Evolutionary conservation across 2,888 invertebrate species (phyloP), one percentile per base, ranked within the genome.

Genomic region (Ormyrus rosae): DNA sequence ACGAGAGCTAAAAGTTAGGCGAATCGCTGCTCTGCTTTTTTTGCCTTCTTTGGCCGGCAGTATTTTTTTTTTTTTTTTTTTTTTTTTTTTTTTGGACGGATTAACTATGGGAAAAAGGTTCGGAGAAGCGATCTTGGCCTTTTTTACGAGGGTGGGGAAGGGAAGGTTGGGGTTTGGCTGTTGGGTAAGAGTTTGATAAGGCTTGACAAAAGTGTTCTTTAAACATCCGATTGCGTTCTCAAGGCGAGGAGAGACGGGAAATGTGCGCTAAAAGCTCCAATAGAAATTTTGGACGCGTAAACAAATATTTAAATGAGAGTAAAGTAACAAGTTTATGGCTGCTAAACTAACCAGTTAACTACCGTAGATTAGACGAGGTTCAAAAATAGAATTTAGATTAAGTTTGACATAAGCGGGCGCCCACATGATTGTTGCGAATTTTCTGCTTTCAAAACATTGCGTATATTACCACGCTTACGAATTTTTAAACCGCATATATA

Each of bases 341-440:
- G 34, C 34, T 34, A 34, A 34, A 34, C 0, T 34, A 34, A 34
- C 2, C 3, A 34, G 34, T 34, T 34, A 4, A 46, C 55, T 64
- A 46, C 11, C 45, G 68, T 8, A 77, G 69, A 77, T 76, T 76
- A 69, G 69, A 69, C 63, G 55, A 56, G 19, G 48, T 53, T 48
- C 56, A 73, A 73, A 73, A 73, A 73, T 56, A 73, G 64, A 55
- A 48, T 10, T 61, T 9, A 19, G 51, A 70, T 77, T 64, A 58
- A 50, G 56, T 70, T 63, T 50, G 9, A 48, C 6, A 53, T 11
- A 69, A 53, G 63, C 76, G 76, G 69, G 76, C 48, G 53, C 69
- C 76, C 76, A 48, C 76, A 76, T 69, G 55, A 4, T 0, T 64
- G n/a, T 70, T 56, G 77, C 48, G 11, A 69, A 76, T 67, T 68